These are phyloP conservation scores for Acanthopagrus latus DNA, from an alignment of 2,797 vertebrate genomes.

Conservation along the genomic window DNA sequence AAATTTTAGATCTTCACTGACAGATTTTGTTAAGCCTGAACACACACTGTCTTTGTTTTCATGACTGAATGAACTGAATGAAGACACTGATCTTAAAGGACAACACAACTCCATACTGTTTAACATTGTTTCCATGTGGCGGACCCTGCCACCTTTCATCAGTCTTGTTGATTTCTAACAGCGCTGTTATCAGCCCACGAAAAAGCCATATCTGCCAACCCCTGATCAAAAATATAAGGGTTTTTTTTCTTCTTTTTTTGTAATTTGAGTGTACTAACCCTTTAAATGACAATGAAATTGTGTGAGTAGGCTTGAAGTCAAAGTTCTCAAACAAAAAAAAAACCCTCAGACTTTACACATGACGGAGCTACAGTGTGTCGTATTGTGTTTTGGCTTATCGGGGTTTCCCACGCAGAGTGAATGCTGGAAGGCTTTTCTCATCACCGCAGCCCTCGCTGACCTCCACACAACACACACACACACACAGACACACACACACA, in stretches of 20 bases:
- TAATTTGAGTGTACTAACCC: neutral
- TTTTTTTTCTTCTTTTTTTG: neutral
- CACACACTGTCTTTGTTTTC: too few species aligned
- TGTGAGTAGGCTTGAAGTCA: constrained; percentile 9
- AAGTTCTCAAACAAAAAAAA: constrained; percentile 25
- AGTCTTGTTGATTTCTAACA: too few species aligned
- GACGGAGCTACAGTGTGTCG: constrained; percentile 32
- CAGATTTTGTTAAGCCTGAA: too few species aligned
- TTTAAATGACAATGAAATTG: neutral
- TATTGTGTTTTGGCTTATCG: constrained; percentile 53
- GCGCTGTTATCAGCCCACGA: too few species aligned
- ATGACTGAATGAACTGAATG: too few species aligned
- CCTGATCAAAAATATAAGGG: too few species aligned
- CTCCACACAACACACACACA: constrained; percentile 42
- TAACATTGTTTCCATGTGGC: too few species aligned
- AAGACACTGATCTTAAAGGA: too few species aligned
- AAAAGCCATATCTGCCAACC: too few species aligned
- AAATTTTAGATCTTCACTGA: neutral
- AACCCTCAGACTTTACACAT: constrained; percentile 5
- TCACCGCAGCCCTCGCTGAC: constrained; percentile 55
- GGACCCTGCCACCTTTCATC: too few species aligned
- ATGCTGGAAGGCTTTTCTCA: constrained; percentile 61
- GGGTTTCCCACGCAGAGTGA: constrained; percentile 60
- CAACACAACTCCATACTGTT: too few species aligned
- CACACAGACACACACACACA: constrained; percentile 7